Base-by-base conservation (phyloP, 2,113 vertebrate species). In the Alectura lathami region DNA sequence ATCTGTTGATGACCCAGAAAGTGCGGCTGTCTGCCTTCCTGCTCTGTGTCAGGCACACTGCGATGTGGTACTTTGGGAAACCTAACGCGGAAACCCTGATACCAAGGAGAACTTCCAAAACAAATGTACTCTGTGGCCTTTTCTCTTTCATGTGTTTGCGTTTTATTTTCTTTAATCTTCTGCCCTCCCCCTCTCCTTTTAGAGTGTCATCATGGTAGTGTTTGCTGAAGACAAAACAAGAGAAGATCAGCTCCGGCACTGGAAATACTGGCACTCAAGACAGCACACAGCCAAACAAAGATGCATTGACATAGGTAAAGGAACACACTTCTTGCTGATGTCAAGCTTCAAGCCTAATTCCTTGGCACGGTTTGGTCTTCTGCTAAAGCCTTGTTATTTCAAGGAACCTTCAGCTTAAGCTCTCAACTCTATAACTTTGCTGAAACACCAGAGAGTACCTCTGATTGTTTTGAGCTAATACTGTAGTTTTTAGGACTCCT, bases 131-230 rank as follows among this genome's bases (percentile, higher is more conserved):
- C 34, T 22, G 21, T 51, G 29, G 34, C 13, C 57, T 94, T 82
- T 83, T 40, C 60, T 80, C 20, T 63, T 48, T 45, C 47, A 23
- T 3, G 0, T 24, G 22, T 2, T 80, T 87, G 72, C 74, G 4
- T 51, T 50, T 36, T 36, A 8, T 22, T 36, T 23, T 26, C 40
- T 50, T 45, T 22, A 36, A 51, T 16, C 67, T 36, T 90, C 66
- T 40, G 20, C 18, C 36, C 24, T 48, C 16, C 4, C 11, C 30
- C 42, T 59, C 18, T 97, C 24, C 32, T 87, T 73, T 74, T 32
- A 99, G 99, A 99, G 99, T 36, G 99, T 99, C 47, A 98, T 99
- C 96, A 99, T 99, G 99, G 99, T 99, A 22, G 99, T 99, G 90
- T 99, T 99, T 80, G 99, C 99, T 27, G 99, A 99, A 89, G 99